phyloP scores from a whole-genome alignment of 2,888 invertebrate species.

The Drosophila anomalipes region DNA sequence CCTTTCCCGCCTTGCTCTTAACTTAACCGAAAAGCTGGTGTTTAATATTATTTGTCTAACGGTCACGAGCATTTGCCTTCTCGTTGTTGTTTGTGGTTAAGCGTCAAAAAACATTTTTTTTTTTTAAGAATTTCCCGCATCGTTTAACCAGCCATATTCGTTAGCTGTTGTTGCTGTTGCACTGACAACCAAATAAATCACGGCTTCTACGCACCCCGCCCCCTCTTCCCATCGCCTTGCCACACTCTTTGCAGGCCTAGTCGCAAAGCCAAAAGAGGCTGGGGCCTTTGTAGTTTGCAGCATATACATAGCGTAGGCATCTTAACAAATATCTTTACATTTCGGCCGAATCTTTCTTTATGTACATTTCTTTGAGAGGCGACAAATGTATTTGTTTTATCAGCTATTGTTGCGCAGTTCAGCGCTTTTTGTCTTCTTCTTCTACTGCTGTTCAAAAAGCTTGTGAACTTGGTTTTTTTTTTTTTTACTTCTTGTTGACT shows the following conservation, averaged over 20 bases:
- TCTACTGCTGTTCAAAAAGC: slow-evolving; percentile 49
- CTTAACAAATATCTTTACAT: slow-evolving; percentile 71
- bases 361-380: slow-evolving; percentile 69
- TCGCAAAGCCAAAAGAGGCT: slow-evolving; percentile 5
- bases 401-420: slow-evolving; percentile 71
- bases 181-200: slow-evolving; percentile 80
- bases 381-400: slow-evolving; percentile 80
- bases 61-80: slow-evolving; percentile 76
- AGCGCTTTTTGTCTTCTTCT: slow-evolving; percentile 14
- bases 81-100: slow-evolving; percentile 73
- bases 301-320: slow-evolving; percentile 57
- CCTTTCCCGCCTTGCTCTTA: not conserved
- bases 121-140: slow-evolving; percentile 77
- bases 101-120: slow-evolving; percentile 66
- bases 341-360: slow-evolving; percentile 66
- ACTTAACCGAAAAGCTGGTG: slow-evolving; percentile 52
- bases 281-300: slow-evolving; percentile 48
- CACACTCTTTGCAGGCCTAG: slow-evolving; percentile 7
- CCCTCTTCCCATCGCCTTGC: not conserved
- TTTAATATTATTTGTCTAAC: slow-evolving; percentile 80
- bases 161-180: slow-evolving; percentile 61
- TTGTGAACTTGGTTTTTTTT: slow-evolving; percentile 58
- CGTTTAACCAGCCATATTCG: slow-evolving; percentile 74
- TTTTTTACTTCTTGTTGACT: slow-evolving; percentile 22
- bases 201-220: slow-evolving; percentile 40